phyloP scores from a whole-genome alignment of 1,140 invertebrate species.

The Laupala kohalensis region DNA sequence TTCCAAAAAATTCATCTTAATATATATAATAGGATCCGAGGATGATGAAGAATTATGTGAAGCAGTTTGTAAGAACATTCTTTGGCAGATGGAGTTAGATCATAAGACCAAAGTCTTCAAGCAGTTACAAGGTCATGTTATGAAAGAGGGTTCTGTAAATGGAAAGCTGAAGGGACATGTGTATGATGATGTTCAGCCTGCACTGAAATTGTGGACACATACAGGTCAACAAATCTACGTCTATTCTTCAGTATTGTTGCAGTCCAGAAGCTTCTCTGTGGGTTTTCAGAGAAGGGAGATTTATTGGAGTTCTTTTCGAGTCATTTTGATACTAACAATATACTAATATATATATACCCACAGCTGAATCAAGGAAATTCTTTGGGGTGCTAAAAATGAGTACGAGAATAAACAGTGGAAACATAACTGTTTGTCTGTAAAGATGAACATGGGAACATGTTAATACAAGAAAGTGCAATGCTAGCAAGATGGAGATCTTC shows the following conservation, averaged over 20 bases:
- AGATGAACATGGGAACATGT: too few relatives aligned
- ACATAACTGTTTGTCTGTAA: too few relatives aligned
- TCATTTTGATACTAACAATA: too few relatives aligned
- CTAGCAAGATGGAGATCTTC: too few relatives aligned
- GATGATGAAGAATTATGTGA: slow-evolving; percentile 37
- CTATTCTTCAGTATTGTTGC: slow-evolving; percentile 83
- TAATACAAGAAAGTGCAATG: too few relatives aligned
- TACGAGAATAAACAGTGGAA: too few relatives aligned
- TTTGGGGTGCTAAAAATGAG: too few relatives aligned
- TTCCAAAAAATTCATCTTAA: too few relatives aligned
- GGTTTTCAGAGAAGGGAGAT: slow-evolving; percentile 61
- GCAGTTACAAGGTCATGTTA: slow-evolving; percentile 76
- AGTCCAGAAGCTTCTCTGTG: slow-evolving; percentile 80
- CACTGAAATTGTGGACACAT: slow-evolving; percentile 53
- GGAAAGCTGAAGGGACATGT: slow-evolving; percentile 72
- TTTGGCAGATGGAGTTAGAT: slow-evolving; percentile 69
- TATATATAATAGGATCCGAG: too few relatives aligned
- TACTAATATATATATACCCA: too few relatives aligned
- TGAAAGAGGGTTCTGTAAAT: slow-evolving; percentile 66
- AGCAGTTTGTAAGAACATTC: slow-evolving; percentile 48
- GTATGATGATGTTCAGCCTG: slow-evolving; percentile 67
- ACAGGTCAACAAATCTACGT: slow-evolving; percentile 60
- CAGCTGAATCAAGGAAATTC: too few relatives aligned
- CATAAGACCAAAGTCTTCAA: slow-evolving; percentile 70
- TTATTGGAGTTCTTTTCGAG: too few relatives aligned